Evolutionary conservation across 1,140 invertebrate genomes (phyloP).

Genomic region (Agrilus planipennis): DNA sequence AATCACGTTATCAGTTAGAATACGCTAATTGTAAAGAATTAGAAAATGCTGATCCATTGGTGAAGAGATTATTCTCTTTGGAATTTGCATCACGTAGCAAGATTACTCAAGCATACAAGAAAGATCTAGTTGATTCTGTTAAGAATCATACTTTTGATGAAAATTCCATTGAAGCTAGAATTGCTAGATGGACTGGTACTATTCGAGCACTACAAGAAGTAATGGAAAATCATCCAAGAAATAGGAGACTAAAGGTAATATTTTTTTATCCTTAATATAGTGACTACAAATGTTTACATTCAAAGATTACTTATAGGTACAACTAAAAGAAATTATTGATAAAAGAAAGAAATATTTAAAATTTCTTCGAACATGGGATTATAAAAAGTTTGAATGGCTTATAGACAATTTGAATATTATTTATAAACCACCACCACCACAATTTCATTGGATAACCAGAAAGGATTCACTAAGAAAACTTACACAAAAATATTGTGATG

Average conservation of each 20-base stretch:
- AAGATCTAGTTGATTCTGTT: slow-evolving; percentile 39
- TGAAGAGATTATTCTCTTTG: slow-evolving; percentile 45
- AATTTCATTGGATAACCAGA: slow-evolving; percentile 46
- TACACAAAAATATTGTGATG: slow-evolving; percentile 52
- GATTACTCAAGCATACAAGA: slow-evolving; percentile 28
- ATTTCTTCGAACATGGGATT: slow-evolving; percentile 57
- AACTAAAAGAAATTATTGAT: slow-evolving; percentile 60
- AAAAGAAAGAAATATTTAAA: slow-evolving; percentile 61
- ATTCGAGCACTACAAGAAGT: slow-evolving; percentile 44
- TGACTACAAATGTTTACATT: too few relatives aligned
- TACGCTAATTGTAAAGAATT: slow-evolving; percentile 41
- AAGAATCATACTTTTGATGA: slow-evolving; percentile 42
- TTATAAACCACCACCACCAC: slow-evolving; percentile 54
- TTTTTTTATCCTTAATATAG: too few relatives aligned
- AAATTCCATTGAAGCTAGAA: slow-evolving; percentile 42
- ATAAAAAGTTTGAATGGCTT: slow-evolving; percentile 78
- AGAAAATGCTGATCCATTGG: slow-evolving; percentile 40
- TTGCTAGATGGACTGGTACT: slow-evolving; percentile 36
- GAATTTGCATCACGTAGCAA: slow-evolving; percentile 37
- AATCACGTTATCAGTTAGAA: slow-evolving; percentile 26
- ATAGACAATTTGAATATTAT: slow-evolving; percentile 65
- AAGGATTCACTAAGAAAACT: slow-evolving; percentile 54
- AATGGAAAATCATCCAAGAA: slow-evolving; percentile 37
- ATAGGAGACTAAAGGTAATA: slow-evolving; percentile 40
- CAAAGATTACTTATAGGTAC: too few relatives aligned